These are phyloP conservation scores for Epinephelus lanceolatus DNA, from an alignment of 2,113 vertebrate species.

Conservation along the genomic window DNA sequence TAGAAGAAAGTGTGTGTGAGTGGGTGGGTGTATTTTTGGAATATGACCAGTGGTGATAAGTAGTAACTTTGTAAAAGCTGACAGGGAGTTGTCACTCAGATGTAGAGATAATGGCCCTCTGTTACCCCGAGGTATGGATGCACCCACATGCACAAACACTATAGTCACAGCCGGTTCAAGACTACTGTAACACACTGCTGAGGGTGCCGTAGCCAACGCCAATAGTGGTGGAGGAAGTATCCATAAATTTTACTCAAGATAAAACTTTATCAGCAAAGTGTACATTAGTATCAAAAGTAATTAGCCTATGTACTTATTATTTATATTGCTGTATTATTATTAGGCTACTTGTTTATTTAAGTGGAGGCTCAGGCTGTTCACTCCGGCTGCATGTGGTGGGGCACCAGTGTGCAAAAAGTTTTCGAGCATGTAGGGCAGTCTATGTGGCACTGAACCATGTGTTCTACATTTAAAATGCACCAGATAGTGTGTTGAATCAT, in stretches of 20 bases:
- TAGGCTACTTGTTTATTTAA: not conserved
- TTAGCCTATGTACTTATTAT: not conserved
- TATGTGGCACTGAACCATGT: no score
- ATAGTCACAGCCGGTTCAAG: not conserved
- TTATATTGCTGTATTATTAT: not conserved
- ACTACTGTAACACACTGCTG: not conserved
- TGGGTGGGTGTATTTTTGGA: not conserved
- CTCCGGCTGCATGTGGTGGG: no score
- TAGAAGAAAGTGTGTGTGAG: not conserved
- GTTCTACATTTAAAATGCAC: no score
- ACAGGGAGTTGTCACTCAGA: slow-evolving; percentile 44
- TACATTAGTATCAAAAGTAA: not conserved
- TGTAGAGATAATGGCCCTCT: slow-evolving; percentile 18
- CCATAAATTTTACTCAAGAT: not conserved
- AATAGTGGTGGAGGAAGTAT: not conserved
- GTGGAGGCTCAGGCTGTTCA: no score
- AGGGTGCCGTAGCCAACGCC: not conserved
- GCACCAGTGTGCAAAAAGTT: no score
- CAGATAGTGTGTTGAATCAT: no score
- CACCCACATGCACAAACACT: not conserved
- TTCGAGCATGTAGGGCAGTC: no score
- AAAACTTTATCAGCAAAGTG: not conserved
- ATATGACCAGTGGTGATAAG: slow-evolving; percentile 23
- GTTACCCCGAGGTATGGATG: not conserved
- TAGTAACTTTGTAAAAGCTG: not conserved